Evolutionary conservation across 2,797 vertebrate species (phyloP), one percentile per base, ranked within the genome.

Genomic region (Sebastes paucispinis): DNA sequence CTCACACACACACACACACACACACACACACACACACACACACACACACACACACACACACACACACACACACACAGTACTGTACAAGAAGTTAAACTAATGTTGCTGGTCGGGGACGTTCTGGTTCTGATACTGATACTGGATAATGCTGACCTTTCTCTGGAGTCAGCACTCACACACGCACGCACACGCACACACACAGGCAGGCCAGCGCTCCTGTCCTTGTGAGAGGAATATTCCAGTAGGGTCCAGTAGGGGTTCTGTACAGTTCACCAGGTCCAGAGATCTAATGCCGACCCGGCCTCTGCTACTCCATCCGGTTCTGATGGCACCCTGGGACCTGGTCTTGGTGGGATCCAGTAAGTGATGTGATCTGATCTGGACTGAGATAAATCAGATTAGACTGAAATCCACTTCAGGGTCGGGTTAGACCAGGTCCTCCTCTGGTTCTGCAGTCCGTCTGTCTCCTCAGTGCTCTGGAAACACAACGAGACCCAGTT

Each of bases 91-190:
- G 55, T 47, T 50, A 65, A 79, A 63, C n/a, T 8, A 66, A 59
- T 66, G 82, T 58, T 88, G 85, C 85, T 89, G 87, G 83, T 89
- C 83, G 68, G 73, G 69, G 64, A 87, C 77, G 29, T 31, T 31
- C 29, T 31, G 29, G 7, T 29, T 29, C 27, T 29, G 27, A 75
- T 69, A 9, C 32, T 32, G 32, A 75, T 52, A 88, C 29, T 69
- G 75, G 71, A 80, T 70, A 75, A 80, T 84, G 80, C 74, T 80
- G 55, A 65, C 36, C 59, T 67, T 59, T 69, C 39, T 68, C 64
- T 73, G 47, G 34, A 34, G 9, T 34, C 39, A 9, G 27, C 76
- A 58, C 62, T 22, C 55, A 10, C 76, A 10, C 34, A 58, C 71
- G 22, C 67, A 12, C 67, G n/a, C 62, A 24, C 69, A n/a, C 69